Conservation (phyloP, 35 echinoderm and acorn worm species). For the Lytechinus variegatus region DNA sequence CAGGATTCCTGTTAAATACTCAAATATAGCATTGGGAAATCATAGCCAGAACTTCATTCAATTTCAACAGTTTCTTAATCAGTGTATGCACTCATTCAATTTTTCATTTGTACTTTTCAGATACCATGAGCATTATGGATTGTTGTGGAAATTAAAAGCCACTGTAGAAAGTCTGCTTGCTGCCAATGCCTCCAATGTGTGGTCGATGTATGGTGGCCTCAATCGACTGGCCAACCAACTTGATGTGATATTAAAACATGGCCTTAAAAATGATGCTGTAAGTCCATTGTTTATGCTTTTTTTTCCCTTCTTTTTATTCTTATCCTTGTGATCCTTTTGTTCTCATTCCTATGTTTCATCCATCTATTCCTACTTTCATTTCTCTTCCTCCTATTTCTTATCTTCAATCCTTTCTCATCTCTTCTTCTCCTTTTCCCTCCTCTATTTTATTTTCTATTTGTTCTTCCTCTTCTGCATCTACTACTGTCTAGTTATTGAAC, state of each 20-base stretch:
- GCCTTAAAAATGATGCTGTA: neutral
- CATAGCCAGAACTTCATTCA: no score
- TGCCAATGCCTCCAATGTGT: slow-evolving; percentile 66
- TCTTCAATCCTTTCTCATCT: no score
- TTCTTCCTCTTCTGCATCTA: no score
- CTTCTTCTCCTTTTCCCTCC: no score
- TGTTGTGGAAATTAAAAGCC: slow-evolving; percentile 65
- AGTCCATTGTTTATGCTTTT: neutral
- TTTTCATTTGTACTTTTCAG: slow-evolving; percentile 1
- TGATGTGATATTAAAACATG: slow-evolving; percentile 63
- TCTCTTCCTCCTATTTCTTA: no score
- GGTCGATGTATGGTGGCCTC: slow-evolving; percentile 76
- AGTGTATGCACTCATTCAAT: neutral
- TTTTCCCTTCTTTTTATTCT: no score
- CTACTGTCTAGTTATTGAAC: no score
- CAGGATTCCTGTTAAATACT: no score
- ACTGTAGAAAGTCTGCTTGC: slow-evolving; percentile 70
- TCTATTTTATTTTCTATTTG: no score
- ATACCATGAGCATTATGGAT: slow-evolving; percentile 57
- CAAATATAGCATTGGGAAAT: neutral
- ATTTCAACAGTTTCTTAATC: neutral
- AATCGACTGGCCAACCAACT: slow-evolving; percentile 60
- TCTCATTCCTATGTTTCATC: no score
- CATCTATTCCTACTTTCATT: no score
- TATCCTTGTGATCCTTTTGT: no score